Conservation (phyloP, 1,140 invertebrate species). For the Brachionus sp. region DNA sequence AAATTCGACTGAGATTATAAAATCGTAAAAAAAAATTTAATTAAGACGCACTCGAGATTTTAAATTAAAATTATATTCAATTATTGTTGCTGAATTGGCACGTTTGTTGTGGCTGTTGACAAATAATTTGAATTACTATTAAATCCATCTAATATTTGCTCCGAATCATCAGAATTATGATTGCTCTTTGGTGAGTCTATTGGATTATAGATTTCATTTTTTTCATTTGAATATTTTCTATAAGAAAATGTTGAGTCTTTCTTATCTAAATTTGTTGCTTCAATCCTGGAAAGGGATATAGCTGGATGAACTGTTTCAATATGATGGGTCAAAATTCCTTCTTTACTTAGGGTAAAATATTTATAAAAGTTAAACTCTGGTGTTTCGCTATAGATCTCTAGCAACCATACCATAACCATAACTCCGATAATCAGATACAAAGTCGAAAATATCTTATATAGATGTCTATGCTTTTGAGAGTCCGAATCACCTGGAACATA, state of each 20-base stretch:
- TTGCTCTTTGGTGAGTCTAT: not conserved
- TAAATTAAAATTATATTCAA: not conserved
- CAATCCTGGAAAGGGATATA: not conserved
- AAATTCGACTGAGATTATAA: no score
- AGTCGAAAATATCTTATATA: constrained; percentile 37
- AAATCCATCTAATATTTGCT: not conserved
- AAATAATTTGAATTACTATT: constrained; percentile 17
- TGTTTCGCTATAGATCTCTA: constrained; percentile 19
- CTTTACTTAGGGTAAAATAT: constrained; percentile 33
- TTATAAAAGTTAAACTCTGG: constrained; percentile 44
- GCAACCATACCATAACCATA: constrained; percentile 34
- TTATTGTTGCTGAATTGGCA: constrained; percentile 3
- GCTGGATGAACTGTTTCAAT: not conserved
- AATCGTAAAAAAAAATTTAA: no score
- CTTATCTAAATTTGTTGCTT: not conserved
- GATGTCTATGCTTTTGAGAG: constrained; percentile 8
- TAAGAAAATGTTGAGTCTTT: not conserved
- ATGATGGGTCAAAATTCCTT: constrained; percentile 23
- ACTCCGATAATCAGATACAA: constrained; percentile 39
- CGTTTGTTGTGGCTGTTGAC: not conserved
- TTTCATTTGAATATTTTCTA: not conserved
- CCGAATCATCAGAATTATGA: not conserved
- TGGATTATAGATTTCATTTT: not conserved
- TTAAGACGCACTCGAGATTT: not conserved
- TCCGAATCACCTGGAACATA: constrained; percentile 44